Conservation (phyloP, 2,797 vertebrate species). For the Sternotherus odoratus region DNA sequence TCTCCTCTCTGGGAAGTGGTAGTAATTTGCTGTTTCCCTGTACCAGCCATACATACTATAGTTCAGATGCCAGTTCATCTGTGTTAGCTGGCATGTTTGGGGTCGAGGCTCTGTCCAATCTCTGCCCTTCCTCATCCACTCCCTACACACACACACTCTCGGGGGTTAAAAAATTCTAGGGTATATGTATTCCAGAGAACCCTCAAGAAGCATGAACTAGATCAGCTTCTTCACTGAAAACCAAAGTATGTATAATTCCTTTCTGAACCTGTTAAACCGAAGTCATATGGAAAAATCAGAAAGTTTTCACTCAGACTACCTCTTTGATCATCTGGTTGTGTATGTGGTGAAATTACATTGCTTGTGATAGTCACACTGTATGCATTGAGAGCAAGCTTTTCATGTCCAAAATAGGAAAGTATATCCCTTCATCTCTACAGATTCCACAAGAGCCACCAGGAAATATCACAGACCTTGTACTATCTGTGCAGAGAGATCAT, state of each 20-base stretch:
- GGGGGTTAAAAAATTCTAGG: background rate
- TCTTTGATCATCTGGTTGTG: background rate
- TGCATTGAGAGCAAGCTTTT: background rate
- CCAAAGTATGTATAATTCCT: background rate
- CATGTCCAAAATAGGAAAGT: background rate
- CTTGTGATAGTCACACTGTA: background rate
- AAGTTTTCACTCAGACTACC: background rate
- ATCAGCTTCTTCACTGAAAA: background rate
- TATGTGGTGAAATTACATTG: background rate
- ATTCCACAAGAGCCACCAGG: background rate
- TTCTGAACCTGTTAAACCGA: slow-evolving; percentile 4
- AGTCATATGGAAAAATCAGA: background rate
- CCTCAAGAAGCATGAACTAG: slow-evolving; percentile 13
- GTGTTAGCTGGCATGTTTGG: background rate
- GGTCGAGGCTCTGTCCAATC: background rate
- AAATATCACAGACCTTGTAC: background rate
- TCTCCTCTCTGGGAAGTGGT: background rate
- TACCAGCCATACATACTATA: background rate
- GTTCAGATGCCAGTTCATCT: background rate
- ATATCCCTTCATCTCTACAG: background rate
- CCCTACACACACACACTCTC: background rate
- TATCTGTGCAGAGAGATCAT: background rate
- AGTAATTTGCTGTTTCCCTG: background rate
- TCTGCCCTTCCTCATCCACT: background rate
- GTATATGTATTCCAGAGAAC: slow-evolving; percentile 19